phyloP scores from a whole-genome alignment of 1,140 invertebrate species.

The Zaprionus gabonicus region DNA sequence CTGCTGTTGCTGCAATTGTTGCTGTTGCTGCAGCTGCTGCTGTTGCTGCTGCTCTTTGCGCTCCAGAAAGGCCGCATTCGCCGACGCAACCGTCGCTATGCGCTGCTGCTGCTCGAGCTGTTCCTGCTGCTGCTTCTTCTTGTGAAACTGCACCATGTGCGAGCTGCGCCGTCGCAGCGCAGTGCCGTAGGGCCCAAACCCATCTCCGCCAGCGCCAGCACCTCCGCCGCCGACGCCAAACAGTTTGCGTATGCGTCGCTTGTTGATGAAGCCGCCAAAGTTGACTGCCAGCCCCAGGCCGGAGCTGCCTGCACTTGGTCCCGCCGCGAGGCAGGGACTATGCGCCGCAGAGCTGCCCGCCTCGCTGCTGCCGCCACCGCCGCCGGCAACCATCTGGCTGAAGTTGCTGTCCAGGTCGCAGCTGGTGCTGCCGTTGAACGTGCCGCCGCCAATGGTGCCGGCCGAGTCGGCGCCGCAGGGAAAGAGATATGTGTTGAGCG shows the following conservation, averaged over 20 bases:
- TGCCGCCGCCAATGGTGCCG: conserved; percentile 62
- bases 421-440: conserved; percentile 65
- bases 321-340: conserved; percentile 36
- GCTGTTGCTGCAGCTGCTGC: conserved; percentile 47
- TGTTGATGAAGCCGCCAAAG: conserved; percentile 77
- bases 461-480: conserved; percentile 76
- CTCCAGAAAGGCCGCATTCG: conserved; percentile 73
- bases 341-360: conserved; percentile 41
- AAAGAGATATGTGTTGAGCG: conserved; percentile 83
- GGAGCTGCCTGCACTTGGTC: conserved; percentile 10
- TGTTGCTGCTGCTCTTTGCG: conserved; percentile 51
- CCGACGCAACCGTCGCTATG: conserved; percentile 74
- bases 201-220: conserved; percentile 16
- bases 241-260: conserved; percentile 69
- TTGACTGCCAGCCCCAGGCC: conserved; percentile 63
- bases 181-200: conserved; percentile 53
- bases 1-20: conserved; percentile 36
- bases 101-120: conserved; percentile 73
- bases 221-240: conserved; percentile 64
- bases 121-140: conserved; percentile 71
- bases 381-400: conserved; percentile 77
- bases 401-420: conserved; percentile 81
- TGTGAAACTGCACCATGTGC: conserved; percentile 71
- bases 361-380: conserved; percentile 43
- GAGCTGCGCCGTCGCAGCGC: conserved; percentile 72